Conservation (phyloP, 2,113 vertebrate species). For the Anser brachyrhynchus region DNA sequence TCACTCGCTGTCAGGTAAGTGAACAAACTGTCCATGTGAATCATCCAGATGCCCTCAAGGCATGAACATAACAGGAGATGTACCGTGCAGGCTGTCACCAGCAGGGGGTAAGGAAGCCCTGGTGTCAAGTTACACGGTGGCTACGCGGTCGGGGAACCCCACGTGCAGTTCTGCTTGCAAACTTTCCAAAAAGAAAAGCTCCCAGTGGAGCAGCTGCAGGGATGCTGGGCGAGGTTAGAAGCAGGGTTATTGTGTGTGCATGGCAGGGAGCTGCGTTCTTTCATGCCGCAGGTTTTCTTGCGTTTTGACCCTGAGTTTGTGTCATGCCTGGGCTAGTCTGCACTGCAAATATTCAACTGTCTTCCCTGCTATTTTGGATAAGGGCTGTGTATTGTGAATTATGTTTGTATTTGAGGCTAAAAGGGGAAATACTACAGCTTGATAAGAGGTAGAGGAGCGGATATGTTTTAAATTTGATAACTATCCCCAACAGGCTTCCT, state of each 20-base stretch:
- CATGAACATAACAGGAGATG: background rate
- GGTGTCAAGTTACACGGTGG: rapidly evolving
- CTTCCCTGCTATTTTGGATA: background rate
- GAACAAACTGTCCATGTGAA: background rate
- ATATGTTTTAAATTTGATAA: background rate
- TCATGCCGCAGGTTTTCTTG: background rate
- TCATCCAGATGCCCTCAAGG: background rate
- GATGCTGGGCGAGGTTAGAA: background rate
- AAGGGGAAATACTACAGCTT: background rate
- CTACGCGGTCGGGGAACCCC: background rate
- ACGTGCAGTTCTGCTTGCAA: background rate
- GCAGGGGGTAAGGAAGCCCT: background rate
- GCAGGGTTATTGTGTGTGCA: background rate
- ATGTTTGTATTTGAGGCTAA: background rate
- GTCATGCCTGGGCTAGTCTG: background rate
- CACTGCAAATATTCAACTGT: background rate
- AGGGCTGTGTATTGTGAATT: background rate
- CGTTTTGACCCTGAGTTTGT: background rate
- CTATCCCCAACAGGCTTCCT: background rate
- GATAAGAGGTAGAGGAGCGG: background rate
- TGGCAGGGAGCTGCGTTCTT: background rate
- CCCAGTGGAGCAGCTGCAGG: background rate
- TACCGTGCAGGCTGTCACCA: background rate
- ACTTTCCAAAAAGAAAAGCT: background rate
- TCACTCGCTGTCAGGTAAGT: background rate